A percentile compares a stretch with the other conserved stretches of the same genome.
Conservation (phyloP, 1,140 invertebrate genomes). For the Drosophila yakuba region DNA sequence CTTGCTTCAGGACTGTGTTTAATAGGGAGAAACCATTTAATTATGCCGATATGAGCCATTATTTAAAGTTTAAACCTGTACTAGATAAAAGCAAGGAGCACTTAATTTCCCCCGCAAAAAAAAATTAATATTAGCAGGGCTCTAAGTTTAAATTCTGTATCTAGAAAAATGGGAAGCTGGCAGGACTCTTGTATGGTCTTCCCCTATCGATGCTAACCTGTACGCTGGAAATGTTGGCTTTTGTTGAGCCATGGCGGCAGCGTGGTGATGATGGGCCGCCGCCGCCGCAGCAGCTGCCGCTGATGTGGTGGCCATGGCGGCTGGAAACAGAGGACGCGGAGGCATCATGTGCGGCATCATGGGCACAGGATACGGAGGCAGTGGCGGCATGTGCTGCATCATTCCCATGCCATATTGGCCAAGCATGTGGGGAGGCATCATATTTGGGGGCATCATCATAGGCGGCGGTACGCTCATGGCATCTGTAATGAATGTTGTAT, state of each 20-base stretch:
- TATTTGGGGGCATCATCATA: conserved; percentile 86
- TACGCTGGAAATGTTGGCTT: conserved; percentile 93
- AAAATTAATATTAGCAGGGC: background rate
- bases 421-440: conserved; percentile 87
- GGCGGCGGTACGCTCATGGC: conserved; percentile 85
- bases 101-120: no score
- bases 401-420: conserved; percentile 86
- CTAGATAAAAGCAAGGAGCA: no score
- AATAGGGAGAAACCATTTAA: background rate
- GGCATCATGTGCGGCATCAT: conserved; percentile 89
- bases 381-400: conserved; percentile 86
- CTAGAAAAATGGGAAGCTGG: background rate
- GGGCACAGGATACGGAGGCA: conserved; percentile 86
- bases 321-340: conserved; percentile 91
- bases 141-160: background rate
- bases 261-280: conserved; percentile 66
- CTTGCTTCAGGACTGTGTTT: background rate
- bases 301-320: conserved; percentile 88
- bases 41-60: background rate
- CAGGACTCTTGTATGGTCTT: background rate
- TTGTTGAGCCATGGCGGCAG: conserved; percentile 86
- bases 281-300: conserved; percentile 85
- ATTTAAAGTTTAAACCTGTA: no score
- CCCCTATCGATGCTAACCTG: conserved; percentile 85
- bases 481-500: conserved; percentile 37